Conservation (phyloP, 2,888 invertebrate genomes). For the Ichneumoninae sp. region DNA sequence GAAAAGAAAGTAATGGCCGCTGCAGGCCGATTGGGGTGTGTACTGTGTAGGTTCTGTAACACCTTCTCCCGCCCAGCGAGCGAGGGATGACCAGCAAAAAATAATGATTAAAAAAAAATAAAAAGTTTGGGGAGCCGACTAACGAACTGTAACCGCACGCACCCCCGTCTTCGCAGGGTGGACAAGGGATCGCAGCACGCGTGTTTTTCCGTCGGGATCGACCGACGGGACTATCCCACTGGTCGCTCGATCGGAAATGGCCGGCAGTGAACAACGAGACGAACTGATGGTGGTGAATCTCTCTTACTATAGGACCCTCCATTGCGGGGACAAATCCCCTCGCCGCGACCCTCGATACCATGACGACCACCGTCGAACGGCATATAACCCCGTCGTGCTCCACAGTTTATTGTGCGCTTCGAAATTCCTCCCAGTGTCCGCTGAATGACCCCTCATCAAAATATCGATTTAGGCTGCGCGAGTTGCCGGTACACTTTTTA, state of each 20-base stretch:
- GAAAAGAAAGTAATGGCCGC: neutral
- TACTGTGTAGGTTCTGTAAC: constrained; percentile 15
- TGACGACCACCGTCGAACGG: constrained; percentile 65
- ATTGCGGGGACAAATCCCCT: constrained; percentile 48
- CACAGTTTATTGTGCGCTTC: constrained; percentile 23
- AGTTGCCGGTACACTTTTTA: constrained; percentile 14
- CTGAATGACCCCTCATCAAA: constrained; percentile 50
- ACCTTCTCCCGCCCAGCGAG: neutral
- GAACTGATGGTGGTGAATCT: constrained; percentile 39
- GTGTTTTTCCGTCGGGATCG: constrained; percentile 50
- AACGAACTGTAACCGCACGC: constrained; percentile 35
- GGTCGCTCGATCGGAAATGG: constrained; percentile 66
- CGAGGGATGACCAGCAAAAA: constrained; percentile 47
- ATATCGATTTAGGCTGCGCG: constrained; percentile 11
- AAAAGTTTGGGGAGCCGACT: constrained; percentile 36
- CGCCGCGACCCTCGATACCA: constrained; percentile 64
- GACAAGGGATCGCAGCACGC: constrained; percentile 18
- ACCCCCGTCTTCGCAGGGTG: constrained; percentile 12
- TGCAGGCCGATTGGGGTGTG: neutral
- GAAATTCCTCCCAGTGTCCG: constrained; percentile 53
- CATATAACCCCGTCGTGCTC: constrained; percentile 16
- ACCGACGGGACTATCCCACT: constrained; percentile 32
- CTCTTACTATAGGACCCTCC: constrained; percentile 58
- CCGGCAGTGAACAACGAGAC: constrained; percentile 60
- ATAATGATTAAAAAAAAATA: constrained; percentile 23